phyloP scores from a whole-genome alignment of 1,140 invertebrate species.

The Sesamia nonagrioides region DNA sequence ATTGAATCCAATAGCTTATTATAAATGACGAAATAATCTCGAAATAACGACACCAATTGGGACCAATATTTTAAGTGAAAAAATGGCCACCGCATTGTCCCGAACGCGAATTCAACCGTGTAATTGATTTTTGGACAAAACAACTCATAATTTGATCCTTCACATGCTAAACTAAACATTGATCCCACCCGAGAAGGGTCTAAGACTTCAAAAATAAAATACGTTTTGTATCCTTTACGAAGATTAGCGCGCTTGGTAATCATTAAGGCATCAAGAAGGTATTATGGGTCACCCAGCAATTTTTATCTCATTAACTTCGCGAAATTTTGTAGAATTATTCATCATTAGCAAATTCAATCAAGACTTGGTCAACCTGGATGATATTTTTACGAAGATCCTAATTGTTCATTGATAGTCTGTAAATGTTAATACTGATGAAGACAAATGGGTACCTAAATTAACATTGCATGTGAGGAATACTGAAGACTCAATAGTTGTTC shows the following conservation, averaged over 20 bases:
- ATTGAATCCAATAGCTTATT: conserved; percentile 12
- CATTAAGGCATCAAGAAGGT: conserved; percentile 40
- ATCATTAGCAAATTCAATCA: conserved; percentile 36
- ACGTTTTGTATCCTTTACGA: neutral
- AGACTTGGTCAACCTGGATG: neutral
- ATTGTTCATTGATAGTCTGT: neutral
- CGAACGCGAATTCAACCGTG: conserved; percentile 23
- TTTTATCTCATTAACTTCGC: conserved; percentile 28
- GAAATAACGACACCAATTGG: conserved; percentile 23
- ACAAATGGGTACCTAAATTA: neutral
- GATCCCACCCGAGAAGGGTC: neutral
- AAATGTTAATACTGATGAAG: neutral
- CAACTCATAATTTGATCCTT: conserved; percentile 38
- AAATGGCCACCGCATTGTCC: conserved; percentile 42
- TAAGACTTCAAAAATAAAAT: conserved; percentile 1
- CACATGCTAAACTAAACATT: conserved; percentile 31
- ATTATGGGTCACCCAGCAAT: conserved; percentile 36
- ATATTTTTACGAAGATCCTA: neutral
- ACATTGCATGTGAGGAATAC: too few relatives aligned
- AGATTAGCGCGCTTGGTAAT: conserved; percentile 22
- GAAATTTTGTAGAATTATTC: conserved; percentile 33
- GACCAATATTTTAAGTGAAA: conserved; percentile 28
- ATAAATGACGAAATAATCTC: conserved; percentile 24
- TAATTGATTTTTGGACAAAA: conserved; percentile 46
- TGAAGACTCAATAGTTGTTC: too few relatives aligned